Evolutionary conservation across 1,140 invertebrate genomes (phyloP).

Genomic region (Caenorhabditis tropicalis): DNA sequence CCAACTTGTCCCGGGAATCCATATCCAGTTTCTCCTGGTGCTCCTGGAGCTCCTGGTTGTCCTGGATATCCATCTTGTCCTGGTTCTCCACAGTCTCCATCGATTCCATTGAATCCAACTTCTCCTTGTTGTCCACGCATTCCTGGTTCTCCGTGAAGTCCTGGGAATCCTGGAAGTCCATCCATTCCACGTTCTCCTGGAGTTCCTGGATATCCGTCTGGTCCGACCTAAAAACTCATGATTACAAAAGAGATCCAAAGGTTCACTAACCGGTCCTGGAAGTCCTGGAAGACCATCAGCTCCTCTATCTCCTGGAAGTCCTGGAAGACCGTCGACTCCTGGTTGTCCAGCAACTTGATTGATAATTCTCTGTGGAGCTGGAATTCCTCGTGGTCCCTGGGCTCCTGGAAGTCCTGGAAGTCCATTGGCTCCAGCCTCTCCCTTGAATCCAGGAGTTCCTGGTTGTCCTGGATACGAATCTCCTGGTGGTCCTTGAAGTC

Average conservation of each 20-base stretch:
- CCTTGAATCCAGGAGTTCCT: constrained; percentile 48
- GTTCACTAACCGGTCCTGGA: constrained; percentile 32
- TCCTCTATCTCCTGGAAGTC: constrained; percentile 53
- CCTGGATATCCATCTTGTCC: constrained; percentile 53
- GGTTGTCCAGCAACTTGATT: constrained; percentile 57
- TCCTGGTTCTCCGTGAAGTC: constrained; percentile 58
- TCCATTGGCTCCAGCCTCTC: constrained; percentile 47
- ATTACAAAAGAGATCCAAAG: too few species aligned
- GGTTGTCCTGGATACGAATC: constrained; percentile 53
- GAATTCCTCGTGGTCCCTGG: constrained; percentile 48
- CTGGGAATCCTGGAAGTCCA: constrained; percentile 61
- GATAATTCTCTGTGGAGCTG: constrained; percentile 25
- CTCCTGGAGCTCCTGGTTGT: constrained; percentile 53
- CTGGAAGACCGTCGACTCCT: constrained; percentile 53
- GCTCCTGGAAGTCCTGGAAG: constrained; percentile 47
- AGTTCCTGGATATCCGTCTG: constrained; percentile 51
- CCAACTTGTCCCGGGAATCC: constrained; percentile 56
- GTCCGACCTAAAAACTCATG: constrained; percentile 21
- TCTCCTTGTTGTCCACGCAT: constrained; percentile 54
- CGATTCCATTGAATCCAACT: constrained; percentile 54
- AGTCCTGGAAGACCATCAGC: constrained; percentile 56
- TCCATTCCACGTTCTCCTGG: constrained; percentile 54
- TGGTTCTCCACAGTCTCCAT: constrained; percentile 54
- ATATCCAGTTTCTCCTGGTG: constrained; percentile 50
- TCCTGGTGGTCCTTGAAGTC: constrained; percentile 52